Percentiles rank a stretch among this genome's conserved stretches.
phyloP scores from a whole-genome alignment of 92 coral and sea anemone genomes.

The Diadumene lineata region DNA sequence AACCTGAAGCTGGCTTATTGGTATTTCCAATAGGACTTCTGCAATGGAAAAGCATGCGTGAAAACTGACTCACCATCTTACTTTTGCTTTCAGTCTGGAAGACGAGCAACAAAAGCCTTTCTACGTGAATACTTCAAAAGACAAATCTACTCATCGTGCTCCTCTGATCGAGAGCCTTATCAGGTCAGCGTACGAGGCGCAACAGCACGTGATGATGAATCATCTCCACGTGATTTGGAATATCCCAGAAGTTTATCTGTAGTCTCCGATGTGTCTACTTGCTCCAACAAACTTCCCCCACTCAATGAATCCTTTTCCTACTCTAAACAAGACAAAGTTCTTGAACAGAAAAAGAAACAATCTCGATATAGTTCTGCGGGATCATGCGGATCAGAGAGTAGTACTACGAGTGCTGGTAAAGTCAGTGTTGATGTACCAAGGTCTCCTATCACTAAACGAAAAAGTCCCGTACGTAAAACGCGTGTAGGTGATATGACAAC shows the following conservation, averaged over 20 bases:
- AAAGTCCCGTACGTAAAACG: slow-evolving; percentile 21
- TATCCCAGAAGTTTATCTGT: slow-evolving; percentile 11
- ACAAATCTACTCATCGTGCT: slow-evolving; percentile 10
- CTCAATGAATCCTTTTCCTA: background rate
- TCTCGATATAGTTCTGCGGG: slow-evolving; percentile 34
- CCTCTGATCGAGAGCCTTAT: background rate
- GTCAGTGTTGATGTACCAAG: slow-evolving; percentile 71
- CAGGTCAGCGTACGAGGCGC: slow-evolving; percentile 29
- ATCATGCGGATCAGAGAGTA: slow-evolving; percentile 66
- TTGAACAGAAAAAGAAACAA: background rate
- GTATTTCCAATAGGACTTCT: too few relatives aligned
- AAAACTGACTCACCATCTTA: background rate
- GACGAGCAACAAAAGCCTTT: slow-evolving; percentile 94
- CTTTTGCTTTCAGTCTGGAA: slow-evolving; percentile 59
- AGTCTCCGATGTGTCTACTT: slow-evolving; percentile 22
- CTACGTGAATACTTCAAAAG: slow-evolving; percentile 69
- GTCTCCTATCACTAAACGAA: slow-evolving; percentile 47
- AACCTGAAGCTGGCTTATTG: too few relatives aligned
- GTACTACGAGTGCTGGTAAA: slow-evolving; percentile 75
- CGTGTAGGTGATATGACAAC: slow-evolving; percentile 19
- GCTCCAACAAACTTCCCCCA: slow-evolving; percentile 30
- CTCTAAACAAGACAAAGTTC: background rate
- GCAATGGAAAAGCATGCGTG: too few relatives aligned
- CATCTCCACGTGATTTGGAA: too few relatives aligned
- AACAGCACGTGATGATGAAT: background rate